A percentile compares a stretch with the other conserved stretches of the same genome.
Conservation (phyloP, 1,140 invertebrate genomes). For the Penaeus indicus region DNA sequence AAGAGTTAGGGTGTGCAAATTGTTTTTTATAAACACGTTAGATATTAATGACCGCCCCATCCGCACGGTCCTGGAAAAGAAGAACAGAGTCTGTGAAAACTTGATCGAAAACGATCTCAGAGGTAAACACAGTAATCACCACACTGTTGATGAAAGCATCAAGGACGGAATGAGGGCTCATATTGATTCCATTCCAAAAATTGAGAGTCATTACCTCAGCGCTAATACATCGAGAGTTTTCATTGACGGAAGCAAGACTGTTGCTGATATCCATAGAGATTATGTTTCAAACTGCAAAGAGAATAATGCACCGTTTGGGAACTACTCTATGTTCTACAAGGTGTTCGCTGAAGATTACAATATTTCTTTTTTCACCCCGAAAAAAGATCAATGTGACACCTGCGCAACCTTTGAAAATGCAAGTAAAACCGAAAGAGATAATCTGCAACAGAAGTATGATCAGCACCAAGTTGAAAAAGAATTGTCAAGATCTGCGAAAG, state of each 20-base stretch:
- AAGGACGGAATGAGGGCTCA: slow-evolving; percentile 68
- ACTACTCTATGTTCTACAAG: too few relatives aligned
- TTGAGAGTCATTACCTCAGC: too few relatives aligned
- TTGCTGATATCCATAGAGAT: slow-evolving; percentile 69
- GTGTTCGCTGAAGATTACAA: too few relatives aligned
- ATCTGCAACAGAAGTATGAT: slow-evolving; percentile 66
- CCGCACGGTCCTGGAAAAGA: slow-evolving; percentile 66
- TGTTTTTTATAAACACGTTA: slow-evolving; percentile 67
- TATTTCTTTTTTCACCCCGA: too few relatives aligned
- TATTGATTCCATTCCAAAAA: slow-evolving; percentile 69
- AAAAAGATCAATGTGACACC: too few relatives aligned
- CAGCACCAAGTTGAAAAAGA: slow-evolving; percentile 45
- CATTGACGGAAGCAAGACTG: slow-evolving; percentile 68
- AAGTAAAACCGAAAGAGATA: slow-evolving; percentile 67
- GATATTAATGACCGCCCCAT: slow-evolving; percentile 66
- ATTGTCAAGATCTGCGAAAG: slow-evolving; percentile 33
- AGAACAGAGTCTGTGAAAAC: too few relatives aligned
- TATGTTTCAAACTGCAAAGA: too few relatives aligned
- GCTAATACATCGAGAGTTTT: slow-evolving; percentile 66
- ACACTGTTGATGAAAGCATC: slow-evolving; percentile 66
- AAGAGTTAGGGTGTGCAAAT: slow-evolving; percentile 67
- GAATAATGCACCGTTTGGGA: too few relatives aligned
- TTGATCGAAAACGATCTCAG: too few relatives aligned
- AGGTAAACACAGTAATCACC: slow-evolving; percentile 69
- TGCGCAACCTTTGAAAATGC: too few relatives aligned